phyloP scores from a whole-genome alignment of 1,140 invertebrate species.

The Apis dorsata region DNA sequence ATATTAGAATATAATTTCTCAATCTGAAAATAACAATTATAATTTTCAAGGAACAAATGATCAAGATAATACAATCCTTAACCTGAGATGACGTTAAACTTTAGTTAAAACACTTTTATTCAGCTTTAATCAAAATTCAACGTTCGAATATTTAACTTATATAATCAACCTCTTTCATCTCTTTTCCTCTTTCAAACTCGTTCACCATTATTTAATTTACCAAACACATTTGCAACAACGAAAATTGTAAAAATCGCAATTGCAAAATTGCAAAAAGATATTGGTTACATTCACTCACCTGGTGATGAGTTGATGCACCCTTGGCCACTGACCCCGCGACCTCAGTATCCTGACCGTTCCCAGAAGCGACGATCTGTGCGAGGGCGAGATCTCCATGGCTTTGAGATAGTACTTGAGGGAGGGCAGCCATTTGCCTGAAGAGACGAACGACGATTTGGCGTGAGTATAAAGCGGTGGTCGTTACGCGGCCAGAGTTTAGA shows the following conservation, averaged over 20 bases:
- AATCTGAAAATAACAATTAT: too few relatives aligned
- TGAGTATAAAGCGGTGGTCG: slow-evolving; percentile 47
- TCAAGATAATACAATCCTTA: too few relatives aligned
- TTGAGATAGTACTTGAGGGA: slow-evolving; percentile 82
- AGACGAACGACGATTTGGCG: slow-evolving; percentile 65
- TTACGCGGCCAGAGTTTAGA: slow-evolving; percentile 16
- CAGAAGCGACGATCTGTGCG: slow-evolving; percentile 80
- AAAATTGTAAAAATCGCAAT: background rate
- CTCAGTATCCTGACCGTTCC: slow-evolving; percentile 82
- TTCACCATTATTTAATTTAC: too few relatives aligned
- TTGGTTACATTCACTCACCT: slow-evolving; percentile 77
- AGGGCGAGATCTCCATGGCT: slow-evolving; percentile 80
- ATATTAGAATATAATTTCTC: too few relatives aligned
- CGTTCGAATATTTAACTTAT: too few relatives aligned
- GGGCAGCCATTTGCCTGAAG: slow-evolving; percentile 75
- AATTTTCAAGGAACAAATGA: too few relatives aligned
- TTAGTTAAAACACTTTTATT: too few relatives aligned
- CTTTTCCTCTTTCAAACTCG: too few relatives aligned
- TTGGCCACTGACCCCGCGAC: slow-evolving; percentile 82
- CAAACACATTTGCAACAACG: too few relatives aligned
- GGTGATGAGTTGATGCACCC: slow-evolving; percentile 84
- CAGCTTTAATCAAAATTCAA: too few relatives aligned
- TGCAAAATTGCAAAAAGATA: background rate
- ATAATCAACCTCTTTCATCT: too few relatives aligned
- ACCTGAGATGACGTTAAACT: too few relatives aligned